phyloP scores from a whole-genome alignment of 2,113 vertebrate genomes.

The Pitta sordida region DNA sequence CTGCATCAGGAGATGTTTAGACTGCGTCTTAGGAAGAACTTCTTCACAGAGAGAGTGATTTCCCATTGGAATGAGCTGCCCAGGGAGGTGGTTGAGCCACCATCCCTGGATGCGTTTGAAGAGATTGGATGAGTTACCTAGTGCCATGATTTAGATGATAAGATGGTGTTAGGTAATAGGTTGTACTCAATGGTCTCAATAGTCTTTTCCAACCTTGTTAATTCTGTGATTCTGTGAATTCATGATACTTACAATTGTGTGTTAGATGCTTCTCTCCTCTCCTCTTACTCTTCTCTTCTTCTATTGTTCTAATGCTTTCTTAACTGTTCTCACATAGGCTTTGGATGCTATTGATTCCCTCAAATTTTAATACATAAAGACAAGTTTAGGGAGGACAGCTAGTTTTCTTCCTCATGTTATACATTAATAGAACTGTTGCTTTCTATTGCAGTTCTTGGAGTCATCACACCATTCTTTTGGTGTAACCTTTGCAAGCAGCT shows the following conservation, averaged over 20 bases:
- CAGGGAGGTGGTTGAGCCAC: too few species aligned
- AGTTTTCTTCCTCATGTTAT: not conserved
- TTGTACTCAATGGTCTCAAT: too few species aligned
- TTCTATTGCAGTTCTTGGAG: not conserved
- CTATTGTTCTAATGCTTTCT: not conserved
- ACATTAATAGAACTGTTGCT: not conserved
- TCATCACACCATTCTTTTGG: not conserved
- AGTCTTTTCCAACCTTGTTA: too few species aligned
- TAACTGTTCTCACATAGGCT: not conserved
- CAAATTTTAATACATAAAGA: not conserved
- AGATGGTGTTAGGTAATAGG: too few species aligned
- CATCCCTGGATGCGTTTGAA: too few species aligned
- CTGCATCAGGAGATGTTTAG: too few species aligned
- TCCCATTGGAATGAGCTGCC: too few species aligned
- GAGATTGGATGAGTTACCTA: too few species aligned
- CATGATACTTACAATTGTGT: not conserved
- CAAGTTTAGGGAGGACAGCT: not conserved
- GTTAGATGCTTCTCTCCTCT: not conserved
- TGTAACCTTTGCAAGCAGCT: not conserved
- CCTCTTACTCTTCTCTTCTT: not conserved
- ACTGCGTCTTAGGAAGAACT: too few species aligned
- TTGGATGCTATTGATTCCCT: not conserved
- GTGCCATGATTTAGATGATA: too few species aligned
- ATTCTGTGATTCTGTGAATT: too few species aligned
- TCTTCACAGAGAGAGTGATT: too few species aligned